These are phyloP conservation scores for Diceros bicornis DNA, from an alignment of 2,797 vertebrate species.

Conservation along the genomic window DNA sequence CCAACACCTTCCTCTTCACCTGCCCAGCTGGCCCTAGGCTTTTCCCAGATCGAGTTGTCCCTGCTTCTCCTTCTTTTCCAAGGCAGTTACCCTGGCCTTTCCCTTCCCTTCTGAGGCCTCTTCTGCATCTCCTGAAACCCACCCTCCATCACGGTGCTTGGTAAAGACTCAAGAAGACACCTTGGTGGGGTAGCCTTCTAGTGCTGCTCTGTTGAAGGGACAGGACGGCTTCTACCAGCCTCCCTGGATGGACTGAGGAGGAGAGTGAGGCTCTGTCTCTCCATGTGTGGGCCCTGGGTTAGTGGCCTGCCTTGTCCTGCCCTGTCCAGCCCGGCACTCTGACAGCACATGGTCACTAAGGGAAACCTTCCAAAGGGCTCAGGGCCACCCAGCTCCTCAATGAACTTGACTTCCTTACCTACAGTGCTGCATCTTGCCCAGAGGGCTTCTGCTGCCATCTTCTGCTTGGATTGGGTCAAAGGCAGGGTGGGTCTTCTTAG, in stretches of 20 bases:
- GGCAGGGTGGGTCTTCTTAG: neutral
- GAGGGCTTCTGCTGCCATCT: neutral
- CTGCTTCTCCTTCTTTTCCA: neutral
- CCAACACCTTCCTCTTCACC: neutral
- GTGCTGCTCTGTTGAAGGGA: neutral
- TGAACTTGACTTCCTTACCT: neutral
- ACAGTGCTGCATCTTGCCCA: neutral
- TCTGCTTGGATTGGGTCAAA: neutral
- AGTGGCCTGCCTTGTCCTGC: neutral
- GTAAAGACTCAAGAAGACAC: neutral
- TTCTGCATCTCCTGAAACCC: neutral
- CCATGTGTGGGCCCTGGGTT: neutral
- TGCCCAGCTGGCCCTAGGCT: neutral
- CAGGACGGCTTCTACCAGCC: neutral
- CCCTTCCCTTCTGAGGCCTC: neutral
- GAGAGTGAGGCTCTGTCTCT: neutral
- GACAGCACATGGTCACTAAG: neutral
- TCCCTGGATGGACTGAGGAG: neutral
- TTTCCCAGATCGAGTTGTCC: neutral
- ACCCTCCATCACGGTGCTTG: neutral
- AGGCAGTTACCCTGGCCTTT: neutral
- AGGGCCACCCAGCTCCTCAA: neutral
- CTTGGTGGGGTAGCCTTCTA: rapidly evolving
- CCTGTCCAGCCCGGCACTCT: neutral
- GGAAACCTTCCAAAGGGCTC: neutral